These are phyloP conservation scores for Oligia fasciuncula DNA, from an alignment of 2,888 invertebrate genomes.

Conservation along the genomic window DNA sequence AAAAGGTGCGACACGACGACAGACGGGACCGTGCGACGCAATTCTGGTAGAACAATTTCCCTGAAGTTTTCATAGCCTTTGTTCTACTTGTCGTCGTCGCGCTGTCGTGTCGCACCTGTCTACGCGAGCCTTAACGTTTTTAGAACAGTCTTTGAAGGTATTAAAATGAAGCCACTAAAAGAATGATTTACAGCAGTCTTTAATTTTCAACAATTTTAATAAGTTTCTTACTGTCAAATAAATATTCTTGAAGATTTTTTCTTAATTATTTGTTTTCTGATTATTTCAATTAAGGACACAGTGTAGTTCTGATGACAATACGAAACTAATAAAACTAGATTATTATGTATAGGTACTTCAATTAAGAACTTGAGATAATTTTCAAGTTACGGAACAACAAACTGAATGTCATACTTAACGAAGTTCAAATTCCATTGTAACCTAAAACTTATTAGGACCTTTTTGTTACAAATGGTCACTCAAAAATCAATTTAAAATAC, in stretches of 20 bases:
- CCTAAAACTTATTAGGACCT: too few relatives aligned
- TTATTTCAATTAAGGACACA: not conserved
- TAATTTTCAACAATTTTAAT: not conserved
- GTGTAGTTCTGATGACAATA: not conserved
- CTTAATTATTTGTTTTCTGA: too few relatives aligned
- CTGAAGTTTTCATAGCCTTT: not conserved
- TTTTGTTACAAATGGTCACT: too few relatives aligned
- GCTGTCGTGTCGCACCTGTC: not conserved
- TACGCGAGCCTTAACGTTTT: slow-evolving; percentile 3
- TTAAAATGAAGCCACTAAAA: slow-evolving; percentile 8
- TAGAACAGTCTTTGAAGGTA: slow-evolving; percentile 12
- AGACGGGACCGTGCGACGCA: not conserved
- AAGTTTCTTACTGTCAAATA: not conserved
- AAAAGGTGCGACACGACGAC: not conserved
- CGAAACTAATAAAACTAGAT: not conserved
- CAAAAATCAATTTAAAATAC: too few relatives aligned
- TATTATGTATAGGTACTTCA: not conserved
- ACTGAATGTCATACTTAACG: too few relatives aligned
- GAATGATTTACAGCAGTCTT: not conserved
- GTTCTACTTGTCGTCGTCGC: not conserved
- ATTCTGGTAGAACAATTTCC: not conserved
- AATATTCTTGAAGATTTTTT: not conserved
- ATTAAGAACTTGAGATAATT: too few relatives aligned
- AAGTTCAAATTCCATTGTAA: too few relatives aligned
- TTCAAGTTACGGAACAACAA: too few relatives aligned